These are phyloP conservation scores for Pseudachorutes palmiensis DNA, from an alignment of 1,140 invertebrate genomes.

Conservation along the genomic window DNA sequence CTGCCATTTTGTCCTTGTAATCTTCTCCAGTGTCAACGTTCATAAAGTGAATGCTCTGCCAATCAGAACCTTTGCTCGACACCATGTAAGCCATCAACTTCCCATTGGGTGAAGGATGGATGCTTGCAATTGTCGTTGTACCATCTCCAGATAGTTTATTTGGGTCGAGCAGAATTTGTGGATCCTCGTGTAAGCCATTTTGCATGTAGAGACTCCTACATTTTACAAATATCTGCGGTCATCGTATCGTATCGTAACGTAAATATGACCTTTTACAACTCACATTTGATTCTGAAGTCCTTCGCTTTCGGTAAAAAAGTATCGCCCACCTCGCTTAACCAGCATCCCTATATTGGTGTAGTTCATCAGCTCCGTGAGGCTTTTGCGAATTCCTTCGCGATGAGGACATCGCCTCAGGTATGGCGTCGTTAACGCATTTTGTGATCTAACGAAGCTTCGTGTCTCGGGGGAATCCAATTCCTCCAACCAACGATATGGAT, in stretches of 20 bases:
- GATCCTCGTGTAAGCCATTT: slow-evolving; percentile 66
- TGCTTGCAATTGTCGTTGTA: neutral
- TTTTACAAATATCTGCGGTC: neutral
- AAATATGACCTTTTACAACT: neutral
- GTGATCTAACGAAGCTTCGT: slow-evolving; percentile 77
- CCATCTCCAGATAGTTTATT: slow-evolving; percentile 67
- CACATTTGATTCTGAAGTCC: slow-evolving; percentile 94
- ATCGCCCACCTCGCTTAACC: slow-evolving; percentile 66
- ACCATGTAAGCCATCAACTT: slow-evolving; percentile 81
- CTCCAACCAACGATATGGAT: slow-evolving; percentile 95
- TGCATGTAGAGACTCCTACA: slow-evolving; percentile 83
- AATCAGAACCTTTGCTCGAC: slow-evolving; percentile 87
- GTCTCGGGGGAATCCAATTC: slow-evolving; percentile 88
- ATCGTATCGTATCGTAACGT: neutral
- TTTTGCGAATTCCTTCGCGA: slow-evolving; percentile 61
- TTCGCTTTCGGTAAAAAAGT: slow-evolving; percentile 87
- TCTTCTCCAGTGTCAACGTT: slow-evolving; percentile 71
- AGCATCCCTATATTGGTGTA: slow-evolving; percentile 90
- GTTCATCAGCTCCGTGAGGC: slow-evolving; percentile 84
- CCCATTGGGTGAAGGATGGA: slow-evolving; percentile 53
- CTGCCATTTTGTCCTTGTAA: slow-evolving; percentile 74
- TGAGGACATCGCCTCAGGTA: slow-evolving; percentile 68
- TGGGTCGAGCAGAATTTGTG: slow-evolving; percentile 86
- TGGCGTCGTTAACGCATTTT: slow-evolving; percentile 82
- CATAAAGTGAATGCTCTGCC: slow-evolving; percentile 79